Conservation (phyloP, 2,113 vertebrate genomes). For the Garra rufa region DNA sequence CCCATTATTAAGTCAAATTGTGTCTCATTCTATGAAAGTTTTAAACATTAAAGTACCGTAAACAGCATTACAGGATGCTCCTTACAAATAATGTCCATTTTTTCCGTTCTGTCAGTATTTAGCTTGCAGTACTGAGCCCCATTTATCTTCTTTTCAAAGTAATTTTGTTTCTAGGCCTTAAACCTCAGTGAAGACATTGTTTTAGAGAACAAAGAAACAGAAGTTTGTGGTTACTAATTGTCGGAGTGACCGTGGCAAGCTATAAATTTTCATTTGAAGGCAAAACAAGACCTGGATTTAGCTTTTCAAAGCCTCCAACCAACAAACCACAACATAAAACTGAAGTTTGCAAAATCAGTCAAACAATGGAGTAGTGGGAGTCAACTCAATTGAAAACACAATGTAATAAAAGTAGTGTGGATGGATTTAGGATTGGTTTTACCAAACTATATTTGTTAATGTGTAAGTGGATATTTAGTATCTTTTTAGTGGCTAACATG, state of each 20-base stretch:
- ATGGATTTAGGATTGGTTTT: background rate
- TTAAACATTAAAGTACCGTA: slow-evolving; percentile 1
- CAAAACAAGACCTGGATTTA: slow-evolving; percentile 8
- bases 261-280: slow-evolving; percentile 1
- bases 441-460: slow-evolving; percentile 7
- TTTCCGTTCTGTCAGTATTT: background rate
- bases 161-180: background rate
- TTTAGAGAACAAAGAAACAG: slow-evolving; percentile 41
- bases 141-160: slow-evolving; percentile 19
- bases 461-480: no score
- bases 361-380: slow-evolving; percentile 31
- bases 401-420: background rate
- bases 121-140: background rate
- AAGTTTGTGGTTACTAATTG: slow-evolving; percentile 9
- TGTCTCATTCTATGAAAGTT: background rate
- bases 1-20: background rate
- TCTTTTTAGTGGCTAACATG: background rate
- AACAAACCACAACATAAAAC: slow-evolving; percentile 16
- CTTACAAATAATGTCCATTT: background rate
- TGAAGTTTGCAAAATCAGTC: slow-evolving; percentile 3
- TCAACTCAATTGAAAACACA: background rate
- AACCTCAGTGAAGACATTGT: slow-evolving; percentile 13
- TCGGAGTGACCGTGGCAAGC: slow-evolving; percentile 19
- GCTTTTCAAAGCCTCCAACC: slow-evolving; percentile 28
- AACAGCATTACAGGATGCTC: background rate